These are phyloP conservation scores for Acrobasis repandana DNA, from an alignment of 2,888 invertebrate genomes.

Conservation along the genomic window DNA sequence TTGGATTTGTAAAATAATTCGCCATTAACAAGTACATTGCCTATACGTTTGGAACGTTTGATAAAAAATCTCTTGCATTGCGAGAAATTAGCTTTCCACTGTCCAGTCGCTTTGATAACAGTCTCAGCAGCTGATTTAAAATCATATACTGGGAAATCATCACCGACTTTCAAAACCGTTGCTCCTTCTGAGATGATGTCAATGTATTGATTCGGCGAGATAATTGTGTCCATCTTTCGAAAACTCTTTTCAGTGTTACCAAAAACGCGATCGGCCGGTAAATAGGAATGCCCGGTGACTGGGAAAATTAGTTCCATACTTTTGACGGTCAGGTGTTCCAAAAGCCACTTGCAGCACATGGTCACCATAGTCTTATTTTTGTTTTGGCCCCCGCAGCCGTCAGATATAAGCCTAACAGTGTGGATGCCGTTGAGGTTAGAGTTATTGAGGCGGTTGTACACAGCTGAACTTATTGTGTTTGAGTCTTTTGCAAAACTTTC, in stretches of 20 bases:
- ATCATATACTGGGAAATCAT: too few relatives aligned
- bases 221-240: too few relatives aligned
- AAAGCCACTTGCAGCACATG: conserved; percentile 34
- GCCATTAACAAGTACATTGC: too few relatives aligned
- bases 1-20: not conserved
- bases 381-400: conserved; percentile 39
- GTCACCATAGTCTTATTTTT: conserved; percentile 36
- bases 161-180: too few relatives aligned
- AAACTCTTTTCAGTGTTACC: conserved; percentile 18
- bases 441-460: conserved; percentile 28
- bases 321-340: conserved; percentile 29
- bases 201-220: too few relatives aligned
- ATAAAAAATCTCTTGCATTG: conserved; percentile 2
- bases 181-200: not conserved
- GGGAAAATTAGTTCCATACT: conserved; percentile 35
- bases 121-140: not conserved
- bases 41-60: too few relatives aligned
- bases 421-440: conserved; percentile 28
- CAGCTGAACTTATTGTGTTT: conserved; percentile 32
- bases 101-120: conserved; percentile 1
- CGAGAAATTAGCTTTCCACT: conserved; percentile 5
- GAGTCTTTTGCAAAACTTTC: conserved; percentile 32
- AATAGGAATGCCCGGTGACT: too few relatives aligned
- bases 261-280: conserved; percentile 33
- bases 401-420: conserved; percentile 35